These are phyloP conservation scores for Ectemnius continuus DNA, from an alignment of 2,888 invertebrate species.

Conservation along the genomic window DNA sequence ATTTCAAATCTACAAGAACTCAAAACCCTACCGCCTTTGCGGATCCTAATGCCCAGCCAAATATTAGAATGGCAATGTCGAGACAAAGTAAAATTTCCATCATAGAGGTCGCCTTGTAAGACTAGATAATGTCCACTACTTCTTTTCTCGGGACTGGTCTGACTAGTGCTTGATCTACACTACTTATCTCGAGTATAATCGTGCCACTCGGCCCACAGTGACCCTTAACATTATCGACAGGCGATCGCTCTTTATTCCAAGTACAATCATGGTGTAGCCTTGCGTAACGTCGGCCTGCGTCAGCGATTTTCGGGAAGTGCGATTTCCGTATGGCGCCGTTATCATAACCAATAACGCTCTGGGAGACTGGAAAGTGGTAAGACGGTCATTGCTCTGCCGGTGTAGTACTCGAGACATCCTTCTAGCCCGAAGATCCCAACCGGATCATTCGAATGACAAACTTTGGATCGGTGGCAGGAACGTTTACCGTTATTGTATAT, in stretches of 20 bases:
- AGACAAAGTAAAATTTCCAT: too few species aligned
- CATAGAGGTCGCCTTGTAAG: too few species aligned
- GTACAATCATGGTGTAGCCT: too few species aligned
- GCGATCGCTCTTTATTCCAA: too few species aligned
- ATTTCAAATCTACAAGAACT: slow-evolving; percentile 35
- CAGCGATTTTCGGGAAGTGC: slow-evolving; percentile 9
- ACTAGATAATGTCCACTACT: too few species aligned
- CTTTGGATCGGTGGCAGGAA: slow-evolving; percentile 20
- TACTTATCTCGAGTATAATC: too few species aligned
- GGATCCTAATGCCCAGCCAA: not conserved
- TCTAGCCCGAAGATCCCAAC: not conserved
- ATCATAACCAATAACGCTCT: slow-evolving; percentile 22
- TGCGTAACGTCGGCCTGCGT: not conserved
- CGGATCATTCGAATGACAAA: slow-evolving; percentile 20
- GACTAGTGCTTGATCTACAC: too few species aligned
- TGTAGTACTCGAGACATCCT: not conserved
- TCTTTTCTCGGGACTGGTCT: too few species aligned
- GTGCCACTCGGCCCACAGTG: too few species aligned
- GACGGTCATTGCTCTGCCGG: not conserved
- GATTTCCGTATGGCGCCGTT: slow-evolving; percentile 9
- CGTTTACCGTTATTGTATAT: slow-evolving; percentile 27
- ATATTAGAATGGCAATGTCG: not conserved
- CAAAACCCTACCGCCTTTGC: not conserved
- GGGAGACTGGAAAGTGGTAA: too few species aligned
- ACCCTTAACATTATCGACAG: too few species aligned